Base-by-base conservation (phyloP, 1,140 invertebrate species). In the Magallana gigas region DNA sequence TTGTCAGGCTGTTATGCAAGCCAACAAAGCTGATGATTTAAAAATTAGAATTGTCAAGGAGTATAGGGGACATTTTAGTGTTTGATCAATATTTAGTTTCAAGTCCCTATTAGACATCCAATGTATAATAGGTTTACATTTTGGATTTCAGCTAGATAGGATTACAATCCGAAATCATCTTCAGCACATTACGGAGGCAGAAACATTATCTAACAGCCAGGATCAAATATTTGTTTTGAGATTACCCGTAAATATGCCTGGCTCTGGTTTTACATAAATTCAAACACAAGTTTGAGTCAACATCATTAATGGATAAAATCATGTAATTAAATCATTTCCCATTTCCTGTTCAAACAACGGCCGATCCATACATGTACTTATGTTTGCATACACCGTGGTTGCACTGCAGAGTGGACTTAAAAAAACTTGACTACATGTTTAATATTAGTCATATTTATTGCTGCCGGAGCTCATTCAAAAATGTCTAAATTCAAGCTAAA, bases 321-420 rank as follows among this genome's bases (percentile, higher is more conserved):
- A 29, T 76, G 68, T 76, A 76, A 76, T 76, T 76, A 76, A 76
- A 76, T 76, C 23, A 76, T 76, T 76, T 76, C 23, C 68, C 68
- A 76, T 76, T 76, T 76, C 68, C 68, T 76, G 68, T 76, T 29
- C 68, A 76, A 76, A 76, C 68, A 76, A 11, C 11, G 68, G 23
- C 23, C 14, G 23, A 36, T 8, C 68, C 12, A 8, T 36, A 76
- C 68, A 76, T 76, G 68, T 23, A 29, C 12, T 3, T 29, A 18
- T 76, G 68, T 76, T 76, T 76, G 68, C 23, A 12, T 76, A 29
- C 23, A 76, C 16, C 16, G 11, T 71, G 64, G 18, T 23, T 29
- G 64, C 18, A 71, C 11, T 23, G 36, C 36, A 48, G 36, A 36
- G 36, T 48, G 1, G 5, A 48, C 36, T 48, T 48, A 48, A 48